Conservation (phyloP, 2,888 invertebrate genomes). For the Pseudococcus viburni region DNA sequence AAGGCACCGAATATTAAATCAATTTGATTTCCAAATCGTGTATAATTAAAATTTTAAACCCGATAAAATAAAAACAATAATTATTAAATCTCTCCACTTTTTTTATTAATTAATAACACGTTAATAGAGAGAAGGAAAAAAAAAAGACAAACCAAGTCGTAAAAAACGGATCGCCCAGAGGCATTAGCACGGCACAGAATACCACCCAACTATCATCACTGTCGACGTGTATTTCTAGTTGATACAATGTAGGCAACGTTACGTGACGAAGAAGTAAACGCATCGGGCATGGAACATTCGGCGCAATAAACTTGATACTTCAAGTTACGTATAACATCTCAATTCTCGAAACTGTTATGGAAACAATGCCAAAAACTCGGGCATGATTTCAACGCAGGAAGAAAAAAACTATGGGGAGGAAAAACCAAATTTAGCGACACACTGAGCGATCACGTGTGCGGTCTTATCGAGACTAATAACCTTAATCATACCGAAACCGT, state of each 20-base stretch:
- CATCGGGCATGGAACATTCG: too few relatives aligned
- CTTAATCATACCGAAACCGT: conserved; percentile 37
- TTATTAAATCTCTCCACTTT: not conserved
- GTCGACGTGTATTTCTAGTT: not conserved
- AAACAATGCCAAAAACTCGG: conserved; percentile 18
- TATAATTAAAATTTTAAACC: conserved; percentile 1
- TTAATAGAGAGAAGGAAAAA: not conserved
- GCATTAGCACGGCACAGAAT: not conserved
- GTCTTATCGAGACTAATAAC: conserved; percentile 49
- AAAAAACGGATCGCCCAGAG: not conserved
- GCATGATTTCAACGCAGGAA: not conserved
- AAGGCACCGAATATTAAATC: not conserved
- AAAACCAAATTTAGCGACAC: conserved; percentile 46
- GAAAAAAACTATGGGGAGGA: not conserved
- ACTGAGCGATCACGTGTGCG: conserved; percentile 39
- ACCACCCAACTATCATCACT: conserved; percentile 13
- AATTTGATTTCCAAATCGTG: conserved; percentile 10
- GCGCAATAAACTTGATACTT: too few relatives aligned
- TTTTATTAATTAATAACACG: not conserved
- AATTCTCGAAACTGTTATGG: not conserved
- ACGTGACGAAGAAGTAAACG: not conserved
- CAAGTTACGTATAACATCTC: not conserved
- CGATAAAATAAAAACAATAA: not conserved
- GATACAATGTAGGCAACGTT: not conserved
- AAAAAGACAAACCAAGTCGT: not conserved